These are phyloP conservation scores for Tyria jacobaeae DNA, from an alignment of 2,888 invertebrate genomes.

Conservation along the genomic window DNA sequence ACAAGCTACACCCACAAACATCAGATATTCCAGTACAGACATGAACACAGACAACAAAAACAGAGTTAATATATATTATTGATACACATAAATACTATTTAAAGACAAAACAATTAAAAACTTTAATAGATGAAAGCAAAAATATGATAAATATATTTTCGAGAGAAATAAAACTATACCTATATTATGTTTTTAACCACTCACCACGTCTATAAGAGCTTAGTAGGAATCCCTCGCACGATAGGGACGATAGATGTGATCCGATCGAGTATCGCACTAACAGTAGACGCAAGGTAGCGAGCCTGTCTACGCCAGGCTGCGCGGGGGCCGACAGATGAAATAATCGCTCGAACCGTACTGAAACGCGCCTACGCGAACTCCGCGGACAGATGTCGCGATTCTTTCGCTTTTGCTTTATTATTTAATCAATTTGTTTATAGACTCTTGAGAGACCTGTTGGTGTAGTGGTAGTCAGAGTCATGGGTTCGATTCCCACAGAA, in stretches of 20 bases:
- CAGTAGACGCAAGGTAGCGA: conserved; percentile 31
- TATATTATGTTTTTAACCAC: conserved; percentile 3
- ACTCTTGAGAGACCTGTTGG: neutral
- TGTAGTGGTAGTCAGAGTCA: too few relatives aligned
- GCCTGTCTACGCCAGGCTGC: conserved; percentile 26
- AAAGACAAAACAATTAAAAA: too few relatives aligned
- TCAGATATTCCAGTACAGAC: neutral
- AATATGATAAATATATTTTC: too few relatives aligned
- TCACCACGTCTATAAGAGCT: conserved; percentile 12
- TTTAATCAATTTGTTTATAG: conserved; percentile 7
- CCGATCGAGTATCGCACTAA: conserved; percentile 26
- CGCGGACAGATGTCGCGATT: conserved; percentile 31
- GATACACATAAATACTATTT: neutral
- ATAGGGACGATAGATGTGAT: conserved; percentile 9
- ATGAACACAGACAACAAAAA: neutral
- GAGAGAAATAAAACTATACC: neutral
- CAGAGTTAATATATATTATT: neutral
- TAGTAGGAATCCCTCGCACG: neutral
- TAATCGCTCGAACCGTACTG: conserved; percentile 50
- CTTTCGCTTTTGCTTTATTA: conserved; percentile 20
- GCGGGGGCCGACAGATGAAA: conserved; percentile 56
- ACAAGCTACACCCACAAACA: neutral
- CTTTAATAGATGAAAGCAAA: too few relatives aligned
- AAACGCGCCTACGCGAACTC: conserved; percentile 48
- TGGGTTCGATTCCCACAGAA: too few relatives aligned